Conservation (phyloP, 2,888 invertebrate species). For the Dryococelus australis region DNA sequence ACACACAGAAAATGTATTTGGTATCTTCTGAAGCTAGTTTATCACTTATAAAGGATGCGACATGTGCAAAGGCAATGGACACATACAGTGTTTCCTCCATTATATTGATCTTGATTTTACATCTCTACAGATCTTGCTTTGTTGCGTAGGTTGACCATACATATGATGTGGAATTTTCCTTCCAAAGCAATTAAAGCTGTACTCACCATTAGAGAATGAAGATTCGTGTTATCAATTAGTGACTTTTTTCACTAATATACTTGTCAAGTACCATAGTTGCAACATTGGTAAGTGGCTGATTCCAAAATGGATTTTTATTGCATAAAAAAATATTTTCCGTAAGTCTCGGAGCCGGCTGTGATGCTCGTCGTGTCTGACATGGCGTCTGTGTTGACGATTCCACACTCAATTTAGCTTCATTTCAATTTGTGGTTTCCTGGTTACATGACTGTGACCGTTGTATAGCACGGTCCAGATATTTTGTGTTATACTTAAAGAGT, state of each 20-base stretch:
- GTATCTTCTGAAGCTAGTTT: not conserved
- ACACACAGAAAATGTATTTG: not conserved
- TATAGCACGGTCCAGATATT: not conserved
- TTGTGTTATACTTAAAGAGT: not conserved
- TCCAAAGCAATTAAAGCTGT: constrained; percentile 19
- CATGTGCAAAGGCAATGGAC: not conserved
- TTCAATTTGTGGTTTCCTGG: not conserved
- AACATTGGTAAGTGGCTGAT: constrained; percentile 18
- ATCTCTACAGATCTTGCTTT: constrained; percentile 12
- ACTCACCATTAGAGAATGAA: not conserved
- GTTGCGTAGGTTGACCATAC: constrained; percentile 13
- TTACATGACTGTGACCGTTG: constrained; percentile 22
- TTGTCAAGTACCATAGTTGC: not conserved
- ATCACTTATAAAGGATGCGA: constrained; percentile 16
- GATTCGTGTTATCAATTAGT: not conserved
- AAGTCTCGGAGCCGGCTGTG: not conserved
- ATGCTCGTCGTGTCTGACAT: not conserved
- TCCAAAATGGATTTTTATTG: constrained; percentile 16
- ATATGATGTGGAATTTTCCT: not conserved
- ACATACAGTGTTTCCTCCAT: not conserved
- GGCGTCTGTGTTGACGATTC: too few species aligned
- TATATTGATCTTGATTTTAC: not conserved
- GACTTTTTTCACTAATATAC: constrained; percentile 11
- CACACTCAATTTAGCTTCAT: not conserved
- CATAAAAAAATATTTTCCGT: constrained; percentile 19